Base-by-base conservation (phyloP, 2,888 invertebrate species). In the Acrobasis consociella region DNA sequence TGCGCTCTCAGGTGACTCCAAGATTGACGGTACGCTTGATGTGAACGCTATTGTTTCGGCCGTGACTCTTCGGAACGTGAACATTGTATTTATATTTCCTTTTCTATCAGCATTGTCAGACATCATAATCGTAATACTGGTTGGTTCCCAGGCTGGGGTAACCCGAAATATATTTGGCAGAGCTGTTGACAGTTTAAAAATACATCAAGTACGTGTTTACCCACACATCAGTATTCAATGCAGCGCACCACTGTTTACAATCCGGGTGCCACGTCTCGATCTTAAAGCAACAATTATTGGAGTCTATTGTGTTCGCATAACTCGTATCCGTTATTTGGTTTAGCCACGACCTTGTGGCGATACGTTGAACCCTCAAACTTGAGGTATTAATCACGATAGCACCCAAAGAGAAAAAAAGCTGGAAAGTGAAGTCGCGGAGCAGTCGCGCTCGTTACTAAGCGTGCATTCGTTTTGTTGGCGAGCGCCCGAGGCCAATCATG, bases 401-500 rank as follows among this genome's bases (percentile, higher is more conserved):
- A 72, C 74, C 75, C 69, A 78, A 78, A 81, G 78, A 73, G 72
- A 65, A 77, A 80, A 82, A 83, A 85, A 81, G 69, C 76, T 79
- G 66, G 73, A 83, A 82, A 85, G 79, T 78, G 75, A 81, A 83
- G 82, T 82, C 82, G 77, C 81, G 76, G 79, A 81, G 82, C 72
- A 69, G 79, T 74, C 74, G 67, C 73, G 78, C 82, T 83, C 81
- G 88, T 87, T 87, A 83, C 87, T 82, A 82, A 85, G 86, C 86
- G 84, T 71, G 72, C 73, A 62, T 88, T 87, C 87, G 84, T 84
- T 87, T 84, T 80, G 85, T 82, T 80, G 72, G 76, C 72, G 79
- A 86, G 80, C 85, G 89, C 91, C 87, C 75, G 83, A 81, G 91
- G 91, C 85, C 88, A 88, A 90, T 91, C 91, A 91, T 90, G 91